Percentiles rank a stretch among this genome's conserved stretches.
Conservation (phyloP, 2,888 invertebrate genomes). For the Orthonychiurus folsomi region DNA sequence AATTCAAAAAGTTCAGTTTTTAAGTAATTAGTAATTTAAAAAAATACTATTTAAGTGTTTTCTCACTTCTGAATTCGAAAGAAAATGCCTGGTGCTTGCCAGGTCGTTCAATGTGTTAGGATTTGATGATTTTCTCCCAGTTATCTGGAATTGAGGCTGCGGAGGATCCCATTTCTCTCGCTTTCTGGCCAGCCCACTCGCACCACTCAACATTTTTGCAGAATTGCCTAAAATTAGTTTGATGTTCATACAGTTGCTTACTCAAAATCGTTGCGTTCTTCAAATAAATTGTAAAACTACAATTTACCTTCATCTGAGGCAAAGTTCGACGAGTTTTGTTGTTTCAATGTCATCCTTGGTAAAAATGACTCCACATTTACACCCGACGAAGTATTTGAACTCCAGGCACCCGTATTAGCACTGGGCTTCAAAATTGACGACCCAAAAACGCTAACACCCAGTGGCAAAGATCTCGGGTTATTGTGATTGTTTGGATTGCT, state of each 20-base stretch:
- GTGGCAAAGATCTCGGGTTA: conserved; percentile 26
- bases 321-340: not conserved
- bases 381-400: not conserved
- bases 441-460: conserved; percentile 26
- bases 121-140: not conserved
- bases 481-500: not conserved
- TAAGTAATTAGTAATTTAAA: not conserved
- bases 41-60: not conserved
- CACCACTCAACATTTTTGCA: not conserved
- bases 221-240: no score
- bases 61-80: not conserved
- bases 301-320: not conserved
- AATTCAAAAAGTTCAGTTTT: not conserved
- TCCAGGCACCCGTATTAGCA: not conserved
- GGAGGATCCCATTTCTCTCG: not conserved
- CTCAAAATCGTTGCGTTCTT: no score
- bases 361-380: conserved; percentile 6
- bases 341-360: conserved; percentile 13
- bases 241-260: no score
- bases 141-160: not conserved
- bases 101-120: not conserved
- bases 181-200: not conserved
- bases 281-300: not conserved
- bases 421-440: conserved; percentile 22
- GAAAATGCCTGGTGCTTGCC: not conserved